Base-by-base conservation (phyloP, 2,888 invertebrate species). In the Tachystola acroxantha region DNA sequence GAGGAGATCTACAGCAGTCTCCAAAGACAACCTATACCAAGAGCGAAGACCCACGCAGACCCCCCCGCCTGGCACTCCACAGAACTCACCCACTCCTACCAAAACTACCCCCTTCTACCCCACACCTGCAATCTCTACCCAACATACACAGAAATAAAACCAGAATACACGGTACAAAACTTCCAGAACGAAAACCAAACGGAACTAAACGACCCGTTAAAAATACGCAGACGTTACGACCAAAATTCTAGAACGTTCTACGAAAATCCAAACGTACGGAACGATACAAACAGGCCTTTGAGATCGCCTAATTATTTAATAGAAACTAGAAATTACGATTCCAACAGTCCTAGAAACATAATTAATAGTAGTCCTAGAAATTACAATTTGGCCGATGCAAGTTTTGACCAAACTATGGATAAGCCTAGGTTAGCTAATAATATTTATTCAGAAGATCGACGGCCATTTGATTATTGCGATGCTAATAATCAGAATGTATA, bases 21-120 rank as follows among this genome's bases (percentile, higher is more conserved):
- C 1, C 88, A 87, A 37, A 43, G 88, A 13, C 92, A 93, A 54
- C 93, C 93, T 0, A 93, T 93, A 45, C 93, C 94, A 0, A 66
- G 91, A 13, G 88, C 91, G 0, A 93, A 93, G 63, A 91, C 92
- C 1, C 91, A 91, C 57, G 86, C 90, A 12, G 77, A 91, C 39
- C 89, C 89, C 4, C 73, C 87, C 7, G 69, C 88, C 35, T 85
- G 89, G 88, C 77, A 86, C 10, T 79, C 73, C 45, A 75, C 84
- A 46, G 86, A 87, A 37, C 70, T 85, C 51, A 50, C 84, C 0
- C 78, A 85, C 45, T 71, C 82, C 13, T 87, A 87, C 63, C 87
- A 88, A 54, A 86, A 86, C 53, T 82, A 84, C 59, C 85, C 84
- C 0, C 61, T 79, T 0, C 45, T 73, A 10, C 72, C 76, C 6